These are phyloP conservation scores for Todus mexicanus DNA, from an alignment of 2,797 vertebrate genomes.

Conservation along the genomic window DNA sequence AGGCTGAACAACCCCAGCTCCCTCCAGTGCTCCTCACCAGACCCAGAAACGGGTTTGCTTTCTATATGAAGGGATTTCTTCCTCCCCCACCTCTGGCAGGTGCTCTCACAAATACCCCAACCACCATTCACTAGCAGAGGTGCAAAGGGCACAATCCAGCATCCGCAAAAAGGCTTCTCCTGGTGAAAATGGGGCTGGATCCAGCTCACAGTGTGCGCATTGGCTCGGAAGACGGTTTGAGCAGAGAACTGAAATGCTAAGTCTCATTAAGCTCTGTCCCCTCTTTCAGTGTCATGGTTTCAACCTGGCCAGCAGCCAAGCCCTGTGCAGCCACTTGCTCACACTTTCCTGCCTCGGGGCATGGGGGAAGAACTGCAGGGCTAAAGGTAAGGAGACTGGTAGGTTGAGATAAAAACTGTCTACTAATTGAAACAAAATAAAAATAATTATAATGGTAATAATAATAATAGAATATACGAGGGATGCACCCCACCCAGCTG, in stretches of 20 bases:
- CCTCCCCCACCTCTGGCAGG: neutral
- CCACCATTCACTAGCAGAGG: rapidly evolving
- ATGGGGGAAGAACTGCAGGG: neutral
- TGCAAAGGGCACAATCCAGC: rapidly evolving
- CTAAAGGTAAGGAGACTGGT: neutral
- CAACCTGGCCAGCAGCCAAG: neutral
- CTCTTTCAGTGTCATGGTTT: neutral
- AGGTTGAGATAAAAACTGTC: neutral
- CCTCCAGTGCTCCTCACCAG: neutral
- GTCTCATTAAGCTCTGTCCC: neutral
- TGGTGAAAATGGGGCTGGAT: neutral
- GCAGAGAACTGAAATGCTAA: neutral
- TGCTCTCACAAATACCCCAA: neutral
- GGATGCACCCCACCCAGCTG: no score
- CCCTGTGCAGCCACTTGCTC: neutral
- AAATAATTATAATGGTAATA: no score
- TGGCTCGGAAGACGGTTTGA: neutral
- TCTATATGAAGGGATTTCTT: no score
- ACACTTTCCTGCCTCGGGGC: neutral
- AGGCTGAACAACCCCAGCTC: neutral
- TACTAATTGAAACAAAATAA: no score
- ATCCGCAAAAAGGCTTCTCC: neutral
- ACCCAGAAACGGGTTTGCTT: neutral
- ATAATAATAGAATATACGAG: no score
- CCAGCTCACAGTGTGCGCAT: neutral